Evolutionary conservation across 2,888 invertebrate genomes (phyloP).

Genomic region (Lithophane leautieri): DNA sequence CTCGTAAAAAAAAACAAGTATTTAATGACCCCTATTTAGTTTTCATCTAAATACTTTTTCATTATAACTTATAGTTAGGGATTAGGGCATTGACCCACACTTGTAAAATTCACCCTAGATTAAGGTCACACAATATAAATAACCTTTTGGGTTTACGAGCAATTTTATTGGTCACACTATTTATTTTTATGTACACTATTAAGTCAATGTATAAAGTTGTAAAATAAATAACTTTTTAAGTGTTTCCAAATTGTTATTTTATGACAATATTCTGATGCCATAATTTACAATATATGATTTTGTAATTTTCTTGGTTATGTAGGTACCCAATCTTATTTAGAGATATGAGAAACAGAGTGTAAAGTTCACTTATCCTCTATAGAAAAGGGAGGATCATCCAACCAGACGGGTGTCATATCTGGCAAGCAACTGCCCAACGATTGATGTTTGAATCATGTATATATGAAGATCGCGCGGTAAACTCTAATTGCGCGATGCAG

Average conservation of each 20-base stretch:
- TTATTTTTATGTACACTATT: constrained; percentile 37
- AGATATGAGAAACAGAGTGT: too few relatives aligned
- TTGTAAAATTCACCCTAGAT: neutral
- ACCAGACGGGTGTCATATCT: too few relatives aligned
- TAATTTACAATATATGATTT: neutral
- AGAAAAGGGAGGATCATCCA: too few relatives aligned
- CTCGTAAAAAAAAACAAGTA: too few relatives aligned
- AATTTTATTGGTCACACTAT: constrained; percentile 30
- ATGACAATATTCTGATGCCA: neutral
- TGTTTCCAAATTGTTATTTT: constrained; percentile 7
- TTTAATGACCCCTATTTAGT: too few relatives aligned
- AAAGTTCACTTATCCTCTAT: too few relatives aligned
- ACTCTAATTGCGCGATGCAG: too few relatives aligned
- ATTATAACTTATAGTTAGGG: neutral
- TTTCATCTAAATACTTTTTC: neutral
- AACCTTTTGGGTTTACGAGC: constrained; percentile 34
- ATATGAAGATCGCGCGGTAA: too few relatives aligned
- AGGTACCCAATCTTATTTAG: neutral
- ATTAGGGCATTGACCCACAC: neutral
- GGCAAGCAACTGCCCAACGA: too few relatives aligned
- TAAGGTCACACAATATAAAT: constrained; percentile 17
- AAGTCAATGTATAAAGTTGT: constrained; percentile 2
- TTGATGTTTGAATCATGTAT: too few relatives aligned
- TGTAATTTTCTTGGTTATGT: neutral
- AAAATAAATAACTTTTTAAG: constrained; percentile 13